phyloP scores from a whole-genome alignment of 2,888 invertebrate species.

The Eustalomyia histrio region DNA sequence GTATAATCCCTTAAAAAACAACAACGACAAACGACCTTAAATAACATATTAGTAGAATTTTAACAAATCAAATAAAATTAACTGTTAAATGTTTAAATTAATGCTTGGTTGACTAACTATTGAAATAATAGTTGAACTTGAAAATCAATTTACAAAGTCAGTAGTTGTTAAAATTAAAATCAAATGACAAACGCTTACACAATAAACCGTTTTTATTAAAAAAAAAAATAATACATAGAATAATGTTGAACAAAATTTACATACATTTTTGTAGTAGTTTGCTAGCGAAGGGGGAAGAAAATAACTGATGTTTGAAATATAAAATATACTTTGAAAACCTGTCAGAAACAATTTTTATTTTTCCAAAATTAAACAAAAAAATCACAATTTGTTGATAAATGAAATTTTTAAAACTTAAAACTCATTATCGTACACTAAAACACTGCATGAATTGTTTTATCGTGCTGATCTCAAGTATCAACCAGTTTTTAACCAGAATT shows the following conservation, averaged over 20 bases:
- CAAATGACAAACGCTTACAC: neutral
- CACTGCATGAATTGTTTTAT: neutral
- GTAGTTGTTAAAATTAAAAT: slow-evolving; percentile 24
- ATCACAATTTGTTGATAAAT: too few relatives aligned
- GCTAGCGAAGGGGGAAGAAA: neutral
- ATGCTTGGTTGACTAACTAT: slow-evolving; percentile 48
- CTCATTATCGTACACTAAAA: neutral
- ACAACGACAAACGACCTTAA: slow-evolving; percentile 14
- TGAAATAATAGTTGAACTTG: slow-evolving; percentile 73
- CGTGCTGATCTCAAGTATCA: slow-evolving; percentile 14
- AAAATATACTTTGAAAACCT: slow-evolving; percentile 29
- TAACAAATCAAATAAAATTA: slow-evolving; percentile 47
- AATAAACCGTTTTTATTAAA: neutral
- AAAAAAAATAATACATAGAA: neutral
- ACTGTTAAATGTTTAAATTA: slow-evolving; percentile 60
- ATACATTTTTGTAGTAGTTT: neutral
- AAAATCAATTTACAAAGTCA: slow-evolving; percentile 75
- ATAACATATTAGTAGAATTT: slow-evolving; percentile 42
- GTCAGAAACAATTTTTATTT: neutral
- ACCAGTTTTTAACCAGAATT: slow-evolving; percentile 40
- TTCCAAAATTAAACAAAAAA: too few relatives aligned
- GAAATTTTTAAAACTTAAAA: neutral
- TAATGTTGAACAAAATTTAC: slow-evolving; percentile 19
- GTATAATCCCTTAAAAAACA: neutral
- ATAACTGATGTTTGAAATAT: neutral